Evolutionary conservation across 2,888 invertebrate species (phyloP), one percentile per base, ranked within the genome.

Genomic region (Chrysomela aeneicollis): DNA sequence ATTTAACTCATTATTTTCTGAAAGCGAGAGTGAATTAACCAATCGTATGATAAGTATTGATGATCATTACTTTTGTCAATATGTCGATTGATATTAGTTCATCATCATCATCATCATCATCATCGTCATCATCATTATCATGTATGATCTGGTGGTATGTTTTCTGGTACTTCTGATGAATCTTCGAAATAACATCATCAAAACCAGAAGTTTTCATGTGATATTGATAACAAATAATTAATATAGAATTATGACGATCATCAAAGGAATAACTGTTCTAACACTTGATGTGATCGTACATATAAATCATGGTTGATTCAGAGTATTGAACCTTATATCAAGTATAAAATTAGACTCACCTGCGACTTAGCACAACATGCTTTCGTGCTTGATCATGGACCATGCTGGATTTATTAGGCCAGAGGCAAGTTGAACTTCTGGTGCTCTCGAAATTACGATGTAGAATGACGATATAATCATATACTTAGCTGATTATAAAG

Each of bases 1-100:
- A 17, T 46, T 8, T 4, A 46, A 55, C 15, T 54, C 53, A 21
- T 55, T 42, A 42, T 55, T 32, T 54, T 1, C 17, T 32, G n/a
- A n/a, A n/a, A n/a, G n/a, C n/a, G n/a, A n/a, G n/a, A n/a, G n/a
- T n/a, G n/a, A n/a, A n/a, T n/a, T n/a, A n/a, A n/a, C n/a, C n/a
- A n/a, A n/a, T n/a, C n/a, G n/a, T n/a, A n/a, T n/a, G n/a, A n/a
- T n/a, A n/a, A n/a, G n/a, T 35, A 12, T 8, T 42, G n/a, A 42
- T 42, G 2, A 42, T 15, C 10, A 42, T 42, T 42, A 15, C 4
- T 3, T 1, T 42, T 42, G 42, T 42, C 42, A 42, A n/a, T n/a
- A 15, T 6, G 3, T 42, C 2, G n/a, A 35, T 35, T 35, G 35
- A 35, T 10, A 6, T 35, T 2, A 10, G 12, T 10, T 10, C 35